Percentiles rank a stretch among this genome's conserved stretches.
Evolutionary conservation across 2,113 vertebrate genomes (phyloP).

Genomic region (Oxyura jamaicensis): DNA sequence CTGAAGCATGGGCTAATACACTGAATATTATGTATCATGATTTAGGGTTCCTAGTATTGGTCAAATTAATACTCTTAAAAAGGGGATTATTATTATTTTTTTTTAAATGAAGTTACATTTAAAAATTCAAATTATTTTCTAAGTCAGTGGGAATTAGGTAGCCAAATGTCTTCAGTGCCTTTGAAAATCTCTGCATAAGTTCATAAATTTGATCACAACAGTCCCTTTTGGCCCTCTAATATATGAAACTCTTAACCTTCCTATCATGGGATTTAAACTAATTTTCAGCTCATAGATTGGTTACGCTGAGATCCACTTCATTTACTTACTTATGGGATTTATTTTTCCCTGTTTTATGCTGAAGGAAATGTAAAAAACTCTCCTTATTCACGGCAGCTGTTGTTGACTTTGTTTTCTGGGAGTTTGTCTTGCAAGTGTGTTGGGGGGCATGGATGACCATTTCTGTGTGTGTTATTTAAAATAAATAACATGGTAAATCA

Average conservation of each 20-base stretch:
- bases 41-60: background rate
- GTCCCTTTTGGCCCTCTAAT: conserved; percentile 40
- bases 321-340: conserved; percentile 71
- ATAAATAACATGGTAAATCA: background rate
- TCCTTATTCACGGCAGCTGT: background rate
- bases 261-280: conserved; percentile 58
- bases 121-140: conserved; percentile 2
- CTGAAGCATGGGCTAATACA: background rate
- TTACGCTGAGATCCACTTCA: conserved; percentile 72
- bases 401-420: background rate
- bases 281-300: conserved; percentile 66
- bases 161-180: conserved; percentile 45
- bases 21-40: background rate
- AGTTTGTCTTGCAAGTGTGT: background rate
- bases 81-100: background rate
- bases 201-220: conserved; percentile 61
- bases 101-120: background rate
- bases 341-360: conserved; percentile 58
- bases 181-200: conserved; percentile 53
- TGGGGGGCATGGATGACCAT: background rate
- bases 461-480: background rate
- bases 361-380: conserved; percentile 44
- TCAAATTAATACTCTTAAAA: background rate
- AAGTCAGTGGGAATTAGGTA: background rate
- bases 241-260: conserved; percentile 64